Evolutionary conservation across 2,113 vertebrate genomes (phyloP), one percentile per base, ranked within the genome.

Genomic region (Salvelinus fontinalis): DNA sequence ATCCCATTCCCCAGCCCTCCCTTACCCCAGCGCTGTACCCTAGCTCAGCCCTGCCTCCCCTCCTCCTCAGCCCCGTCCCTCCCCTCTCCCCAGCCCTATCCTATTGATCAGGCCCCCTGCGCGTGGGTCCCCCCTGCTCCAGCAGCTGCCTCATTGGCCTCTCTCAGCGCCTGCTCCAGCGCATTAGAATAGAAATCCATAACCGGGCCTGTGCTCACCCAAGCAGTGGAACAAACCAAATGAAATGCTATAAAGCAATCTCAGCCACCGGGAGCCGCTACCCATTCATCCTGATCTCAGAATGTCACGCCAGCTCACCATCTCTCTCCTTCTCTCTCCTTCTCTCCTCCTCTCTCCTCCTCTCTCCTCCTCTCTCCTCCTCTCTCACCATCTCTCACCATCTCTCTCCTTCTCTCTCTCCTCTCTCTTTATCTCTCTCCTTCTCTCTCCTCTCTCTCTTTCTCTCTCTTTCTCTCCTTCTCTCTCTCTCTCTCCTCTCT

Each of bases 151-250:
- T 85, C 83, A 88, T 88, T 81, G 93, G 88, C 89, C 78, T 86
- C 92, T 90, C 86, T 93, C 92, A 87, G 89, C 81, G 90, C 92
- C 91, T 92, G 93, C 93, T 94, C 90, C 91, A 86, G 84, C 90
- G 77, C 93, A 88, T 92, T 92, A 93, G 91, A 88, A 90, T 90
- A 89, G 91, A 94, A 93, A 94, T 94, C 94, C 92, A 89, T 92
- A 90, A 93, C 90, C 87, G 75, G 93, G 77, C 91, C 93, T 90
- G 91, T 91, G 94, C 93, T 94, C 93, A 89, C 87, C 94, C 91
- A 89, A 89, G 91, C 93, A 91, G 90, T 90, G 91, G 90, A 88
- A 91, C 91, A 92, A 92, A 93, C 93, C 90, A 93, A 94, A 93
- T 94, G 90, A 93, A 94, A 94, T 79, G 92, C 92, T 90, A 90